phyloP scores from a whole-genome alignment of 2,113 vertebrate species.

The Crotalus tigris region DNA sequence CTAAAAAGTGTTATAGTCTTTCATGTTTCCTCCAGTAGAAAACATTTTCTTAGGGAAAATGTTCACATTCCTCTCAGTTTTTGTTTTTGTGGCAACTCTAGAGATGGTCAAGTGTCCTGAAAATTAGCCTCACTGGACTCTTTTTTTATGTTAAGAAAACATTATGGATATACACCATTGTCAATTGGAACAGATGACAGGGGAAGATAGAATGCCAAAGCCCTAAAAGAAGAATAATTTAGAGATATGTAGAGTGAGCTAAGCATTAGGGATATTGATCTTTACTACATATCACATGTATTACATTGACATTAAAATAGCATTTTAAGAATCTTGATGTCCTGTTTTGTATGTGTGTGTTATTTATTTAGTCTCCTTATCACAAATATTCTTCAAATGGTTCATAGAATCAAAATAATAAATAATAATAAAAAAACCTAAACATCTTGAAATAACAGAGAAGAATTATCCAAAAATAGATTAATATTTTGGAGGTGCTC shows the following conservation, averaged over 20 bases:
- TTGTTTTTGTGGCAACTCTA: not conserved
- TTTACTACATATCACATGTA: not conserved
- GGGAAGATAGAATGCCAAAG: conserved; percentile 15
- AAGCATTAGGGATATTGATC: not conserved
- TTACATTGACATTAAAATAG: not conserved
- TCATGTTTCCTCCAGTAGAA: not conserved
- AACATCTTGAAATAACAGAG: not conserved
- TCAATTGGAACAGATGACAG: conserved; percentile 36
- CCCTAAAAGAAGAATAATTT: not conserved
- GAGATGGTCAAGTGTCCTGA: not conserved
- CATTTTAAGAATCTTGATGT: not conserved
- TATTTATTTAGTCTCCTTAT: not conserved
- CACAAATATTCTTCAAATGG: not conserved
- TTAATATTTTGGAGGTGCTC: not conserved
- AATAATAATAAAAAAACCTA: not conserved
- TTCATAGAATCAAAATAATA: not conserved
- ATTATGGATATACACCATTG: conserved; percentile 44
- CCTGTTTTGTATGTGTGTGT: not conserved
- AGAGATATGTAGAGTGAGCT: not conserved
- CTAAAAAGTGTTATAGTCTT: not conserved
- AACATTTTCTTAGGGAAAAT: not conserved
- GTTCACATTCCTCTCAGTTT: not conserved
- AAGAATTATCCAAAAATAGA: not conserved
- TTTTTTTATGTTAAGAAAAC: conserved; percentile 33
- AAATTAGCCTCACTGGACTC: not conserved